Percentiles rank a stretch among this genome's conserved stretches.
Evolutionary conservation across 1,140 invertebrate genomes (phyloP).

Genomic region (Rhyzopertha dominica): DNA sequence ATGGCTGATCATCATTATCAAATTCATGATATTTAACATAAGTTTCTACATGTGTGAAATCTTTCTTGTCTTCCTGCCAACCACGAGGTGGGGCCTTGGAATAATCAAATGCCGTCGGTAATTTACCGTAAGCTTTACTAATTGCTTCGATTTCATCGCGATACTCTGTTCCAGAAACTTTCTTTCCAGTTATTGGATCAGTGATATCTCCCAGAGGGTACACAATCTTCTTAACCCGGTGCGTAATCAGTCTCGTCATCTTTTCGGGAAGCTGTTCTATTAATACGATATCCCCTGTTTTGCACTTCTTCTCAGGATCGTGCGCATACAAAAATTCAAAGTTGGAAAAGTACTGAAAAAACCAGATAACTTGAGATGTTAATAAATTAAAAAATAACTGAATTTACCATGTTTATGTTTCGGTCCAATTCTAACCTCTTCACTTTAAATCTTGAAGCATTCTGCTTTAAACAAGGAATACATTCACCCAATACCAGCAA

Average conservation of each 20-base stretch:
- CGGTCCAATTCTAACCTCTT: slow-evolving; percentile 64
- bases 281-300: slow-evolving; percentile 75
- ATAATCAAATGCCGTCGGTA: slow-evolving; percentile 66
- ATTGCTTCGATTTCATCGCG: slow-evolving; percentile 68
- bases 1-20: slow-evolving; percentile 65
- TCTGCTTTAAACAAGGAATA: slow-evolving; percentile 65
- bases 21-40: slow-evolving; percentile 70
- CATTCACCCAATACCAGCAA: slow-evolving; percentile 62
- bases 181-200: slow-evolving; percentile 78
- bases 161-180: slow-evolving; percentile 63
- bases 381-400: slow-evolving; percentile 18
- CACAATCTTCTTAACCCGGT: slow-evolving; percentile 72
- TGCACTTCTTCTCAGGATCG: slow-evolving; percentile 71
- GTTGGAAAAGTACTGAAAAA: slow-evolving; percentile 71
- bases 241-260: slow-evolving; percentile 69
- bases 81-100: slow-evolving; percentile 70
- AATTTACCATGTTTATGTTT: slow-evolving; percentile 61
- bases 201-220: slow-evolving; percentile 76
- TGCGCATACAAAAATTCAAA: slow-evolving; percentile 65
- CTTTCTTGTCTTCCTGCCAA: slow-evolving; percentile 72
- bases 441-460: slow-evolving; percentile 69
- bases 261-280: slow-evolving; percentile 67
- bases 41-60: slow-evolving; percentile 70
- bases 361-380: slow-evolving; percentile 31
- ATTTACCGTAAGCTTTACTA: slow-evolving; percentile 65